Base-by-base conservation (phyloP, 1,140 invertebrate genomes). In the Drosophila ercepeae region DNA sequence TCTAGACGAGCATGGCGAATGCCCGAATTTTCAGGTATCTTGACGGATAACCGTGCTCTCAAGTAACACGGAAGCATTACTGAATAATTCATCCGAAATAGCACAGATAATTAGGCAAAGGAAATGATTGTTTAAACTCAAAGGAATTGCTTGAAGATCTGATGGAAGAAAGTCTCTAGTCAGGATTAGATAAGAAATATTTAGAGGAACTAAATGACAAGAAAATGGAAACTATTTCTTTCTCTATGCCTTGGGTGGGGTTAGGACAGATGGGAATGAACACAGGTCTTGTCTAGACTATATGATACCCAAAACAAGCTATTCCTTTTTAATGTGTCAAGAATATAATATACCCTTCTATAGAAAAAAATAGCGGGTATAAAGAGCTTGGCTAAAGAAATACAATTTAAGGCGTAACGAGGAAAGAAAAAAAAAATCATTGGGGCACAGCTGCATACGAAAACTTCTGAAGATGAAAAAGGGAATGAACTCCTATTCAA, bases 381-480 rank as follows among this genome's bases (percentile, higher is more conserved):
- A 8, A 39, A 39, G 8, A 78, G 78, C 78, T 70, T 83, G 42
- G 42, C 78, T 54, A 83, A 82, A 60, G 69, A 63, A 46, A 83
- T 83, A 70, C 68, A 83, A 74, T 83, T 77, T 77, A 75, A 75
- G 60, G 74, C 72, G 63, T 74, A 83, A 83, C 78, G 58, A 7
- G 36, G 36, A 14, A 39, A 39, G 32, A 51, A 64, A 77, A 83
- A 83, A 51, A 41, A 71, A 78, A 78, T 83, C 79, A 83, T 75
- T 44, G 29, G 57, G 65, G 46, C 77, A 57, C 77, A 82, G 78
- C 78, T 82, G 78, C 71, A 68, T 42, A 73, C 77, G 72, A 72
- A 57, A 63, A 76, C 53, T 82, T 81, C 75, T 81, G 60, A 73
- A 75, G 58, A 42, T 55, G 65, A 25, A 67, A 65, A 44, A 25